Evolutionary conservation across 2,113 vertebrate genomes (phyloP), one percentile per base, ranked within the genome.

Genomic region (Spermophilus dauricus): DNA sequence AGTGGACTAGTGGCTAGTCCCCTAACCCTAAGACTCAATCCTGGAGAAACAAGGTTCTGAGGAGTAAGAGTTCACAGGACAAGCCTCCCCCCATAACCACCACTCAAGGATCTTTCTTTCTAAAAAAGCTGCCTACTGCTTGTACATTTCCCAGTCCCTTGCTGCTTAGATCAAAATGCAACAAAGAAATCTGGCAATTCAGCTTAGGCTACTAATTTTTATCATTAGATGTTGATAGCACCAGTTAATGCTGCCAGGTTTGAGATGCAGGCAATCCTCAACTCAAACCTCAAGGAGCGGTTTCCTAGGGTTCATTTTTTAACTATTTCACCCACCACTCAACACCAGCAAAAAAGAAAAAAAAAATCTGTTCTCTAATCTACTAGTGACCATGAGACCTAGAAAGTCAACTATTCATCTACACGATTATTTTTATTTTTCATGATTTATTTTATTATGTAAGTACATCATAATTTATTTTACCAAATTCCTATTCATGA

Each of bases 381-480:
- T 39, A 92, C 48, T 75, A 83, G 20, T 95, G 42, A 75, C 67
- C 61, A 58, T 39, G 32, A 91, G 24, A 53, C 56, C 56, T 56
- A 56, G 56, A 56, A 97, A 84, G 53, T 67, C 76, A 95, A 89
- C 73, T 61, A 96, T 87, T 87, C 61, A 86, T 28, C 82, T 81
- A 65, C 2, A 18, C 89, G 51, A 72, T 45, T 95, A 78, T 58
- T 85, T 92, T 88, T 78, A 83, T 70, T 91, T 97, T 87, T 83
- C 96, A 63, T 72, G 24, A n/a, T 39, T 93, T 63, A 37, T 45
- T 91, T 48, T 65, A 61, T 58, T 86, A 88, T 42, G 73, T 73
- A 26, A 97, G 56, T 81, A 89, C 2, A 75, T 48, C 24, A 94
- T 82, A 75, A 80, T 67, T 80, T 88, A 91, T 63, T 91, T 87